Base-by-base conservation (phyloP, 2,888 invertebrate species). In the Cosmorhoe ocellata region DNA sequence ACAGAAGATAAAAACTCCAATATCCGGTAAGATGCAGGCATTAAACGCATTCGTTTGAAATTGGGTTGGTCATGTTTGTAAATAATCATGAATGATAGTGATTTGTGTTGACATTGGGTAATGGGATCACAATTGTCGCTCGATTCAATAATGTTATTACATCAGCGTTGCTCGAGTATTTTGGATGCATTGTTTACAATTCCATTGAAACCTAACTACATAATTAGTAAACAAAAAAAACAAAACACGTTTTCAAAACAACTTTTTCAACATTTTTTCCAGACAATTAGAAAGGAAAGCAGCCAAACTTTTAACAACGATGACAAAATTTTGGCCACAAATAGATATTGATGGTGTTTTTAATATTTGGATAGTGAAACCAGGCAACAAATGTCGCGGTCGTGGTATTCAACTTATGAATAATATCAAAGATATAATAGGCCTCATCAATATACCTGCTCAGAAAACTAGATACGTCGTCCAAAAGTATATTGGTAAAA, bases 311-410 rank as follows among this genome's bases (percentile, higher is more conserved):
- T 78, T 97, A 46, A 92, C 92, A 11, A 92, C 93, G 34, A 91
- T 97, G 66, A 86, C 91, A 10, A 92, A 92, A 49, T 93, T 92
- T 71, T 96, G 96, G 95, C 96, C 97, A 0, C 97, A 97, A 75
- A 92, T 95, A 61, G 93, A 94, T 27, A 92, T 96, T 60, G 98
- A 98, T 76, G 98, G 98, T 0, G 92, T 93, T 52, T 91, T 93
- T 51, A 98, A 98, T 80, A 93, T 98, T 61, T 98, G 98, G 98
- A 98, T 98, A 58, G 93, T 98, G 51, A 98, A 98, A 77, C 98
- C 98, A 0, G 98, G 98, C 0, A 97, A 97, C 66, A 96, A 97
- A 76, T 98, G 98, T 63, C 92, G 98, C 7, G 98, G 98, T 0
- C 92, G 96, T 69, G 98, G 98, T 40, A 98, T 98, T 58, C 94